Base-by-base conservation (phyloP, 1,140 invertebrate species). In the Drosophila cardini region DNA sequence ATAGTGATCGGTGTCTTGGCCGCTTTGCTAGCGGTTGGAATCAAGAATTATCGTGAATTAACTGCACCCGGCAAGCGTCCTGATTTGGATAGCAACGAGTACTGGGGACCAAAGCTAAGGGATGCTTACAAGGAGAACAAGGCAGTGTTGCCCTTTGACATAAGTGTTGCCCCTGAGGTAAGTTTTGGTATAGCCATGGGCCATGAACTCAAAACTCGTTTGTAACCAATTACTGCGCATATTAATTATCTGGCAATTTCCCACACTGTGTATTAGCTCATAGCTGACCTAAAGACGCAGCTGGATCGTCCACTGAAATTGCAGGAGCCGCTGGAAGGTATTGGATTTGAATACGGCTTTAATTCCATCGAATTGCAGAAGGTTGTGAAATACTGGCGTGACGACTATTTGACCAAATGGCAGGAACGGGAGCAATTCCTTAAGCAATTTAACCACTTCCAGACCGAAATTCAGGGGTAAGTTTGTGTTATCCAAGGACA, bases 281-380 rank as follows among this genome's bases (percentile, higher is more conserved):
- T 95, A 13, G 90, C 93, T 57, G 95, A 96, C 78, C 92, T 96
- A 0, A 94, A 94, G 80, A 67, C 91, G 1, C 92, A 95, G 52
- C 91, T 97, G 1, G 92, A 93, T 56, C 91, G 93, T 26, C 92
- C 94, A 36, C 89, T 93, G 8, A 87, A 93, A 16, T 93, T 95
- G 8, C 93, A 93, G 30, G 92, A 93, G 9, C 94, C 96, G 1
- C 78, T 97, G 53, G 94, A 96, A 90, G 95, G 94, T 15, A 92
- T 94, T 3, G 94, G 94, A 43, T 97, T 97, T 73, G 91, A 95
- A 61, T 97, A 97, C 90, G 97, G 97, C 7, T 95, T 97, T 70
- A 96, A 97, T 91, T 92, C 94, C 0, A 92, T 94, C 21, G 94
- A 95, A 82, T 91, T 97, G 30, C 92, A 94, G 40, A 93, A 94